phyloP scores from a whole-genome alignment of 2,888 invertebrate genomes.

The Hydrotaea diabolus region DNA sequence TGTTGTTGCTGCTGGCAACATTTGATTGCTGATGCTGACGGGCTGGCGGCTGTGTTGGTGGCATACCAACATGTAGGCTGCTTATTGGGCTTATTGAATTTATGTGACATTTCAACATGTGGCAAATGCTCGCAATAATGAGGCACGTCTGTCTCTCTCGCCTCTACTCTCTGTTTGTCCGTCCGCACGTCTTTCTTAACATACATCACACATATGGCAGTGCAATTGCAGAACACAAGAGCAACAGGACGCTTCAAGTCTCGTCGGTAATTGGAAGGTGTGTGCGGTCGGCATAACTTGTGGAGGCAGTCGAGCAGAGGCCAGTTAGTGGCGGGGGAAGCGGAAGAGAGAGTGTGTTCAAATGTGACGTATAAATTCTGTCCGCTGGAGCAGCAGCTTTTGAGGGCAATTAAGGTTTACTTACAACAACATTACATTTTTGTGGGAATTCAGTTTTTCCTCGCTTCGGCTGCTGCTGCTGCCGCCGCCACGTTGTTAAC shows the following conservation, averaged over 20 bases:
- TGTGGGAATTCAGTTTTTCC: slow-evolving; percentile 56
- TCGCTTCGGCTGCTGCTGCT: not conserved
- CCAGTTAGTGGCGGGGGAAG: not conserved
- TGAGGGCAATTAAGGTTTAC: slow-evolving; percentile 58
- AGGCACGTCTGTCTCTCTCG: slow-evolving; percentile 51
- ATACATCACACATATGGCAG: slow-evolving; percentile 63
- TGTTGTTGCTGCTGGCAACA: slow-evolving; percentile 31
- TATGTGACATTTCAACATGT: slow-evolving; percentile 67
- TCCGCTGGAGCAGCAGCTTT: not conserved
- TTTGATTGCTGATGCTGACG: not conserved
- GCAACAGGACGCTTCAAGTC: not conserved
- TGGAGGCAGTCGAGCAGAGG: not conserved
- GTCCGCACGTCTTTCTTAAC: slow-evolving; percentile 28
- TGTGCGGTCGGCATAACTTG: slow-evolving; percentile 29
- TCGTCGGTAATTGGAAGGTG: slow-evolving; percentile 54
- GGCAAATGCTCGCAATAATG: slow-evolving; percentile 62
- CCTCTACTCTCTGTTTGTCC: not conserved
- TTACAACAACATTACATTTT: slow-evolving; percentile 45
- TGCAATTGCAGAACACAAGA: slow-evolving; percentile 20
- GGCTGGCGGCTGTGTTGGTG: slow-evolving; percentile 36
- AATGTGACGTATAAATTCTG: too few relatives aligned
- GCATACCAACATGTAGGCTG: slow-evolving; percentile 64
- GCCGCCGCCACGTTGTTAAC: not conserved
- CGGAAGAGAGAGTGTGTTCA: not conserved
- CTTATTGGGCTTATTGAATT: slow-evolving; percentile 66